Base-by-base conservation (phyloP, 1,140 invertebrate genomes). In the Ephestia elutella region DNA sequence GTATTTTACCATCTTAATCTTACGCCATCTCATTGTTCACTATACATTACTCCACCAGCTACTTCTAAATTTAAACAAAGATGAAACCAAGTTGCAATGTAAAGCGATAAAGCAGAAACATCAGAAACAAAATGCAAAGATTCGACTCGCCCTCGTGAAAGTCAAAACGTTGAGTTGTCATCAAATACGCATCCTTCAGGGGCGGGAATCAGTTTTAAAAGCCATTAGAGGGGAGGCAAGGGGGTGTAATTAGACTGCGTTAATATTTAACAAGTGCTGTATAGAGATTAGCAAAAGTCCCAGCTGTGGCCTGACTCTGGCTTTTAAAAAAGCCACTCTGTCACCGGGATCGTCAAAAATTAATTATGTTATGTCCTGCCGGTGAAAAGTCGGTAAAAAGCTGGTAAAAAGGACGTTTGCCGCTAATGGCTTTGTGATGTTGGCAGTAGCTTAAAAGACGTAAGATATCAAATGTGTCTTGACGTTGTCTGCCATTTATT, bases 141-240 rank as follows among this genome's bases (percentile, higher is more conserved):
- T 20, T 49, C 21, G 13, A 18, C 32, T 2, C 56, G 59, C 71
- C 64, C 66, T 66, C 60, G 67, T 57, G 59, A 49, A 63, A 65
- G 59, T 58, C 64, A 65, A 72, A 78, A 76, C 71, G 74, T 68
- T 64, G 72, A 86, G 75, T 84, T 86, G 84, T 87, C 85, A 87
- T 87, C 85, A 87, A 87, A 87, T 86, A 82, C 85, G 75, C 85
- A 87, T 87, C 82, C 78, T 85, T 68, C 63, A 71, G 66, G 80
- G 82, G 80, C 75, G 79, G 82, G 82, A 87, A 86, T 87, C 84
- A 87, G 82, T 87, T 87, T 87, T 87, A 86, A 87, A 87, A 87
- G 80, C 85, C 82, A 87, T 87, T 87, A 87, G 78, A 73, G 78
- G 71, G 62, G 66, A 73, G 80, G 71, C 63, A 73, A 65, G 65